Percentiles rank a stretch among this genome's conserved stretches.
Evolutionary conservation across 2,888 invertebrate genomes (phyloP).

Genomic region (Tholera decimalis): DNA sequence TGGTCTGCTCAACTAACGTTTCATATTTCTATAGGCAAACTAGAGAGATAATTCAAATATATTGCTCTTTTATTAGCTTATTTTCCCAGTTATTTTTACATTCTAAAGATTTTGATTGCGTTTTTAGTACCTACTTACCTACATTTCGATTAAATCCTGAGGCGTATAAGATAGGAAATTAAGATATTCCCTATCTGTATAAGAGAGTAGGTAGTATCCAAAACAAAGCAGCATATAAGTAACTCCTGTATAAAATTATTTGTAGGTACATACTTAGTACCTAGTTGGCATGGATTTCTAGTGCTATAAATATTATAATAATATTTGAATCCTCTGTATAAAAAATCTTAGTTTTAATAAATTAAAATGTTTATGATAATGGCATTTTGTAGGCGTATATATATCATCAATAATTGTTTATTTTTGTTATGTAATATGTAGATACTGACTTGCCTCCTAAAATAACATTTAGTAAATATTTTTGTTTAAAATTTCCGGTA

Average conservation of each 20-base stretch:
- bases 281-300: background rate
- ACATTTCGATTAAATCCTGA: background rate
- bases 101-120: background rate
- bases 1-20: conserved; percentile 55
- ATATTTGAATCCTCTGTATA: no score
- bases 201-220: conserved; percentile 4
- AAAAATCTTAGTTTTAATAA: background rate
- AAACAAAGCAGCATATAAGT: background rate
- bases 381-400: no score
- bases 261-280: background rate
- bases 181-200: background rate
- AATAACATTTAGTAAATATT: no score
- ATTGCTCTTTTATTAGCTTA: no score
- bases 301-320: no score
- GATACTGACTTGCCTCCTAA: no score
- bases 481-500: no score
- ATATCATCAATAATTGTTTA: no score
- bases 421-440: no score
- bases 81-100: no score
- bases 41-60: background rate
- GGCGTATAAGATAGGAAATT: background rate
- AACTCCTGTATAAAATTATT: background rate
- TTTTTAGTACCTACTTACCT: conserved; percentile 1
- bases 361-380: background rate
- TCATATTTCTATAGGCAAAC: background rate